Evolutionary conservation across 1,140 invertebrate genomes (phyloP).

Genomic region (Macrocentrus cingulum): DNA sequence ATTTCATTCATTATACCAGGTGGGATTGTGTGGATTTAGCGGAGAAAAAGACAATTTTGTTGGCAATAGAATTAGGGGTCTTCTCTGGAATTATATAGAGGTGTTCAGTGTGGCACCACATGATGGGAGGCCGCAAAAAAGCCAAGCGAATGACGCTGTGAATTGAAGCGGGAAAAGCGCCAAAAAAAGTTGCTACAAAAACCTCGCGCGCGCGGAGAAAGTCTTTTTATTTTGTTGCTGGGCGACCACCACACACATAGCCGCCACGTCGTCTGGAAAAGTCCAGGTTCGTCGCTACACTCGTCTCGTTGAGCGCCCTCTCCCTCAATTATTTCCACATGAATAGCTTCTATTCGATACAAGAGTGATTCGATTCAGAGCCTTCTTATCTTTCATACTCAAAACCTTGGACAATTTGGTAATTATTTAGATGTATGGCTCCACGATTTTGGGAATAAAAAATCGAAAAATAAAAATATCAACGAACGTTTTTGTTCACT

Average conservation of each 20-base stretch:
- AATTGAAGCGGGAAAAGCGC: constrained; percentile 8
- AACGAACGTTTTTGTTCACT: too few species aligned
- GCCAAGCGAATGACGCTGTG: constrained; percentile 3
- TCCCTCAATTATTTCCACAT: constrained; percentile 11
- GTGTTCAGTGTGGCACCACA: background rate
- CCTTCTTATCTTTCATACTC: background rate
- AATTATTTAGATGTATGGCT: background rate
- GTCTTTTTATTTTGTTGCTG: background rate
- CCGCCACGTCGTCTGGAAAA: background rate
- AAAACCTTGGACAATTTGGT: background rate
- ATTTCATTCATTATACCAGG: too few species aligned
- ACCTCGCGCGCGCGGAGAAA: background rate
- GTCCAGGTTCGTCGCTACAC: background rate
- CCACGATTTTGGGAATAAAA: too few species aligned
- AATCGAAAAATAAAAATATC: too few species aligned
- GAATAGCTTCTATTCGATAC: constrained; percentile 19
- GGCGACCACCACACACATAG: background rate
- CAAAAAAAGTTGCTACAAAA: constrained; percentile 10
- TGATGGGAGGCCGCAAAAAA: constrained; percentile 9
- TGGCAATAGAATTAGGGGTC: too few species aligned
- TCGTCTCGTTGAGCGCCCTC: background rate
- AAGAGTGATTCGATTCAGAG: constrained; percentile 13
- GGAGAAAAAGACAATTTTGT: too few species aligned
- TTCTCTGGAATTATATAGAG: too few species aligned
- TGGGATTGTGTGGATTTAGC: too few species aligned